phyloP scores from a whole-genome alignment of 2,797 vertebrate genomes.

The Mormyrops attenuatus region DNA sequence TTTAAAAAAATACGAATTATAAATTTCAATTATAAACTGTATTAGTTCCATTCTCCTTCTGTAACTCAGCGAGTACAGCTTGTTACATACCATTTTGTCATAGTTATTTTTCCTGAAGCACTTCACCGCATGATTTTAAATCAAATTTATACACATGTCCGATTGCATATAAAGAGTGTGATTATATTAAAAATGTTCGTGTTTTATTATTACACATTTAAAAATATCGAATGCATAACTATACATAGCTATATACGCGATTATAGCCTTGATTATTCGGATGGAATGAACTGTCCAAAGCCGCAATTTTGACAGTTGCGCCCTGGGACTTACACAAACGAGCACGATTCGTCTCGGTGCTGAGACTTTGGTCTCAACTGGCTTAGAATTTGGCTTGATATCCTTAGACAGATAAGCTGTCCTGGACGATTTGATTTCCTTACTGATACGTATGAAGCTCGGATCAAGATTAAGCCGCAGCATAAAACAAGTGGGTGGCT shows the following conservation, averaged over 20 bases:
- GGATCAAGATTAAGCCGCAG: neutral
- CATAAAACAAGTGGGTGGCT: conserved; percentile 10
- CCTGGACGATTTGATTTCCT: conserved; percentile 21
- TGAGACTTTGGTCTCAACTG: neutral
- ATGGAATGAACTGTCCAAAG: neutral
- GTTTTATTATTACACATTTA: neutral
- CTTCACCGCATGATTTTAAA: neutral
- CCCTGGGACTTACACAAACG: neutral
- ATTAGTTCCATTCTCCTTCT: neutral
- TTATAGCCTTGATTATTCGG: neutral
- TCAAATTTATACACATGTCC: neutral
- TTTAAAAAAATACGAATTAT: neutral
- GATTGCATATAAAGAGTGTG: neutral
- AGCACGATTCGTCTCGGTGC: neutral
- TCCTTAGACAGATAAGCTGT: conserved; percentile 1
- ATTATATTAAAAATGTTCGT: neutral
- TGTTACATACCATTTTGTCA: neutral
- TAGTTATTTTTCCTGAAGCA: neutral
- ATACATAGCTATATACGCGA: neutral
- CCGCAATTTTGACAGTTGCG: neutral
- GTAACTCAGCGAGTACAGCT: neutral
- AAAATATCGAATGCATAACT: neutral
- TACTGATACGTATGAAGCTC: conserved; percentile 2
- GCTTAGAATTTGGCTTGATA: neutral
- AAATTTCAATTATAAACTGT: neutral